Conservation (phyloP, 2,113 vertebrate genomes). For the Nycticryphes semicollaris region DNA sequence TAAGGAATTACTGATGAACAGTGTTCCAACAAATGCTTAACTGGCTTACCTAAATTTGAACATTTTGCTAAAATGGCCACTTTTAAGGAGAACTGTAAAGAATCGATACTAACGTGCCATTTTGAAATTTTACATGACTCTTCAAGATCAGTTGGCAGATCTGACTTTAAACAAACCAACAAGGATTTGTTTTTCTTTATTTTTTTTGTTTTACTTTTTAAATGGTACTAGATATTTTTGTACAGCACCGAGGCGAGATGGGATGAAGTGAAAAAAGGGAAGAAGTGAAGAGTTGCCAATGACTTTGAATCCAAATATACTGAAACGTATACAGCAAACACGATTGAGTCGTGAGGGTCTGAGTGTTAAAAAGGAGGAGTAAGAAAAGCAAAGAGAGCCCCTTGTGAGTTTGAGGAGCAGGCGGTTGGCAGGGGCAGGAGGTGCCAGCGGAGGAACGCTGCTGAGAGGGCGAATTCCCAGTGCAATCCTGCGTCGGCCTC, state of each 20-base stretch:
- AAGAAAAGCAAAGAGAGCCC: background rate
- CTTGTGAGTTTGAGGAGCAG: slow-evolving; percentile 55
- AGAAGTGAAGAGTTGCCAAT: background rate
- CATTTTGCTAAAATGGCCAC: background rate
- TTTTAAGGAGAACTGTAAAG: background rate
- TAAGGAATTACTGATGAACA: background rate
- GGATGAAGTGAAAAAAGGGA: background rate
- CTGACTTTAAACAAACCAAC: background rate
- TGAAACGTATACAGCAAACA: background rate
- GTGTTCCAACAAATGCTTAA: background rate
- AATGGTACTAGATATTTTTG: background rate
- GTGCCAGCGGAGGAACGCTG: slow-evolving; percentile 73
- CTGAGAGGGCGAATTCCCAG: slow-evolving; percentile 72
- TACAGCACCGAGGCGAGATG: background rate
- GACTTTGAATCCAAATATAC: background rate
- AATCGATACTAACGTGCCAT: background rate
- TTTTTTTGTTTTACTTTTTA: background rate
- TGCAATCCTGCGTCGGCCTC: slow-evolving; percentile 63
- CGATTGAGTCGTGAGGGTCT: background rate
- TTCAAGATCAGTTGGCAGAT: background rate
- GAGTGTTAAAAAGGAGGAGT: slow-evolving; percentile 15
- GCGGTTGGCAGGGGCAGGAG: slow-evolving; percentile 60
- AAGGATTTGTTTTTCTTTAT: background rate
- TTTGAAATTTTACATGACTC: background rate
- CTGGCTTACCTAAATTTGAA: background rate